Percentiles rank a stretch among this genome's conserved stretches.
Conservation (phyloP, 2,113 vertebrate species). For the Cololabis saira region DNA sequence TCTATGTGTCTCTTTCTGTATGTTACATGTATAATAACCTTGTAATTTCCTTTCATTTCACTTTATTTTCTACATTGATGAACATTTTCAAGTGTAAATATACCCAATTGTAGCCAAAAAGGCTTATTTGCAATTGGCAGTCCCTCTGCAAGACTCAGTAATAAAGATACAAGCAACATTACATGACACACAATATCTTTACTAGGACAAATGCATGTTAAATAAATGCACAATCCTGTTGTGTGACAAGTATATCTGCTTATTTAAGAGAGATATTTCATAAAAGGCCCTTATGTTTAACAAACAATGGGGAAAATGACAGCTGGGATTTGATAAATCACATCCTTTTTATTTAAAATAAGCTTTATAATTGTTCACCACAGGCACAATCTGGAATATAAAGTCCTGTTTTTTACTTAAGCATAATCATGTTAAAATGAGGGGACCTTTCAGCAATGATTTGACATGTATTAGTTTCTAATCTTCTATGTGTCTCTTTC, state of each 20-base stretch:
- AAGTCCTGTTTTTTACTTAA: conserved; percentile 1
- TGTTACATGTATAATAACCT: conserved; percentile 54
- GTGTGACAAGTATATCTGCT: not conserved
- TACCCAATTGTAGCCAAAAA: no score
- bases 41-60: no score
- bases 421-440: conserved; percentile 16
- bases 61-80: no score
- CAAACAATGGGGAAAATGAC: conserved; percentile 45
- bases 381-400: conserved; percentile 8
- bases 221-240: not conserved
- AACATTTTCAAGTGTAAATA: no score
- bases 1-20: conserved; percentile 8
- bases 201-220: not conserved
- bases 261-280: no score
- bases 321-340: conserved; percentile 7
- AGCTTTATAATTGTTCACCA: not conserved
- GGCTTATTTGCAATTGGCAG: no score
- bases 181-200: no score
- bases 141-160: no score
- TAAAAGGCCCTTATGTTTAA: not conserved
- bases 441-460: not conserved
- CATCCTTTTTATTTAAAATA: not conserved
- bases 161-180: no score
- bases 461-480: conserved; percentile 5
- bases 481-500: not conserved